phyloP scores from a whole-genome alignment of 2,888 invertebrate genomes.

The Fragum fragum region DNA sequence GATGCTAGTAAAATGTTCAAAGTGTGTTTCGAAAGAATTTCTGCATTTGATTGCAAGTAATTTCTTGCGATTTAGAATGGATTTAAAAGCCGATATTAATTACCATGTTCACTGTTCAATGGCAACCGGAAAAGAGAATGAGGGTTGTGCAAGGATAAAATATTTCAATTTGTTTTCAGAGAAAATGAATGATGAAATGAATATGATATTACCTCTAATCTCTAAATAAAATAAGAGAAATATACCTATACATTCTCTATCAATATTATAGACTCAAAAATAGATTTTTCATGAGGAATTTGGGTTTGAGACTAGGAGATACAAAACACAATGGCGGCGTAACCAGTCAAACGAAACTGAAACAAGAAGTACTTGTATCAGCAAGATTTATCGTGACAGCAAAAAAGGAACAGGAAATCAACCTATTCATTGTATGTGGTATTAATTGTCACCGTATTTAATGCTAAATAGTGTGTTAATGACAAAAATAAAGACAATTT shows the following conservation, averaged over 20 bases:
- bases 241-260: too few species aligned
- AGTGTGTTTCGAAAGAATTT: background rate
- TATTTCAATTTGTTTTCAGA: background rate
- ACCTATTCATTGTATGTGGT: too few species aligned
- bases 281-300: too few species aligned
- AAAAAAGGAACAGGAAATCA: too few species aligned
- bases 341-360: background rate
- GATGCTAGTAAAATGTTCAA: background rate
- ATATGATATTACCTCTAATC: too few species aligned
- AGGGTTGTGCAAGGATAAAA: background rate
- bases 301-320: too few species aligned
- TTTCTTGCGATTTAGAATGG: background rate
- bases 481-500: too few species aligned
- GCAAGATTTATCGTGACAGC: background rate
- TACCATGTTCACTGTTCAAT: background rate
- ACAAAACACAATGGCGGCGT: background rate
- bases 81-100: background rate
- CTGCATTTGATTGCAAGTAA: background rate
- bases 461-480: too few species aligned
- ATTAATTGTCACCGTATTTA: too few species aligned
- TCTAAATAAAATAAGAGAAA: too few species aligned
- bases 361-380: background rate
- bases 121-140: conserved; percentile 9
- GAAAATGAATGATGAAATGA: too few species aligned
- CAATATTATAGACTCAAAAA: too few species aligned